Percentiles rank a stretch among this genome's conserved stretches.
Evolutionary conservation across 2,113 vertebrate species (phyloP).

Genomic region (Pongo pygmaeus): DNA sequence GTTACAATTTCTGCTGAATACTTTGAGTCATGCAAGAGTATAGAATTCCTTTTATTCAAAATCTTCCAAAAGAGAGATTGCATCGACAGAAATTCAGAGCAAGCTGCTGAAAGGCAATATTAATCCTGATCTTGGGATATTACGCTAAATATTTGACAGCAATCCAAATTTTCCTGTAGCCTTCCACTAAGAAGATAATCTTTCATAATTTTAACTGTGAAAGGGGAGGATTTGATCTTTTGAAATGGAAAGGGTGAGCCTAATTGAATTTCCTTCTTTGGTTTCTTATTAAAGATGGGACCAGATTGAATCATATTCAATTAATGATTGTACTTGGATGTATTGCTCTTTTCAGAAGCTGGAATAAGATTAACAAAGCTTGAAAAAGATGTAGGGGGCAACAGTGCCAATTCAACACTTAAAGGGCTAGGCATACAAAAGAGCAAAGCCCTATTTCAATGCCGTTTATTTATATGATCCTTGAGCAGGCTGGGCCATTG

Average conservation of each 20-base stretch:
- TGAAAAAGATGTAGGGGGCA: conserved; percentile 25
- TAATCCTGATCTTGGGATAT: conserved; percentile 37
- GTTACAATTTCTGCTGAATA: conserved; percentile 64
- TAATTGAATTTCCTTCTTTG: conserved; percentile 71
- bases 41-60: conserved; percentile 60
- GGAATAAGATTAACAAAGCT: conserved; percentile 57
- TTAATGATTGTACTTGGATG: conserved; percentile 39
- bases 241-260: conserved; percentile 65
- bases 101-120: conserved; percentile 62
- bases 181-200: conserved; percentile 67
- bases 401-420: neutral
- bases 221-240: conserved; percentile 46
- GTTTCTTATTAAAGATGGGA: conserved; percentile 69
- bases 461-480: neutral
- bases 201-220: conserved; percentile 76
- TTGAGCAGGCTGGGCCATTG: neutral
- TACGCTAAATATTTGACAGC: conserved; percentile 61
- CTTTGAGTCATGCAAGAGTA: conserved; percentile 46
- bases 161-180: conserved; percentile 51
- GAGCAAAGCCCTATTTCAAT: neutral
- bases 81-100: conserved; percentile 60
- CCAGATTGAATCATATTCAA: conserved; percentile 55
- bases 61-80: conserved; percentile 63
- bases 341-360: conserved; percentile 58
- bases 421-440: neutral